Evolutionary conservation across 2,888 invertebrate genomes (phyloP), one percentile per base, ranked within the genome.

Genomic region (Tipula unca): DNA sequence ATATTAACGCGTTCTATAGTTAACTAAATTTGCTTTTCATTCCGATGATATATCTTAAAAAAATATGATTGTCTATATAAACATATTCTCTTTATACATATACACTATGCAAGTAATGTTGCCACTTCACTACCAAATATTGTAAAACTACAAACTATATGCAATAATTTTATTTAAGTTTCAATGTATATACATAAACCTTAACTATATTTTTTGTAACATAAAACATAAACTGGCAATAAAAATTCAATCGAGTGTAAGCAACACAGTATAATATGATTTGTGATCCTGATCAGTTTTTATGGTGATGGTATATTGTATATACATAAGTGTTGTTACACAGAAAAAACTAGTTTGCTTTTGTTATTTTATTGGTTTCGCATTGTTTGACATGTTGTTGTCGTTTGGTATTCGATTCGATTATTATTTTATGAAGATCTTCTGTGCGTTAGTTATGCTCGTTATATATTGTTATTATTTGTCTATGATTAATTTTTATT

Each of bases 401-500:
- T 69, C 69, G 69, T 69, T 69, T 69, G 69, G 10, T 69, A 69
- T 69, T 13, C 10, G 69, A 69, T 69, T 69, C 25, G 20, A 69
- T 69, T 69, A 42, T 42, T 42, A 69, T 69, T 25, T 69, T 69
- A 25, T 25, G 69, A 69, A 69, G 69, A 69, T 69, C 69, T 69
- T 69, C 69, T 13, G 25, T 69, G 69, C 69, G 69, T 69, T 69
- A 69, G 69, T 69, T 69, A 69, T 69, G 69, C 69, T 69, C 10
- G 69, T 48, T 48, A 69, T 13, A n/a, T n/a, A 69, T 69, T 69
- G 69, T 69, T 69, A 69, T 25, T 69, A 69, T 69, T 69, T 69
- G 69, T 69, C 69, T 69, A 69, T 69, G 69, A 69, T 69, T 69
- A 69, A 69, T 69, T 69, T 69, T 69, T 69, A 69, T 69, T 69